Percentiles rank a stretch among this genome's conserved stretches.
These are phyloP conservation scores for Fringilla coelebs DNA, from an alignment of 2,797 vertebrate genomes.

Conservation along the genomic window DNA sequence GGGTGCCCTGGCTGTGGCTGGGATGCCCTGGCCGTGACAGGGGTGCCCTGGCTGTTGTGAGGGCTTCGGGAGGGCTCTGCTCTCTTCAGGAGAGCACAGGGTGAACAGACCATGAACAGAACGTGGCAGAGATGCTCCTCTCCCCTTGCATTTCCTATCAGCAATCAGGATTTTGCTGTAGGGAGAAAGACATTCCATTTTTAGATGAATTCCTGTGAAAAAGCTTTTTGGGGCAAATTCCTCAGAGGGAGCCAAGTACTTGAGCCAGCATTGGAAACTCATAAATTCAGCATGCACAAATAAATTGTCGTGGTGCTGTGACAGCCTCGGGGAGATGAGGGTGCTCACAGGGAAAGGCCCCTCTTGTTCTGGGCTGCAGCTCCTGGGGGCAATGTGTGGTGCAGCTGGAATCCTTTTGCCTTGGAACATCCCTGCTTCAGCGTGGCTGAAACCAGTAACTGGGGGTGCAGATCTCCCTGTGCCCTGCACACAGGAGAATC, in stretches of 20 bases:
- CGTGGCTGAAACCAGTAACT: not conserved
- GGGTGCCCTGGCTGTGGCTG: not conserved
- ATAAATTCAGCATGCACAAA: not conserved
- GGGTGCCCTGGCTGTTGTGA: not conserved
- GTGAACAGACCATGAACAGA: not conserved
- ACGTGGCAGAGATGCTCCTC: not conserved
- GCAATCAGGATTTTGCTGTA: not conserved
- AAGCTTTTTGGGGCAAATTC: not conserved
- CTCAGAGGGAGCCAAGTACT: not conserved
- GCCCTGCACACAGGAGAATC: not conserved
- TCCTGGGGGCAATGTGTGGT: not conserved
- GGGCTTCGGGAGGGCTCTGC: not conserved
- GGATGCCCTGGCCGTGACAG: too few species aligned
- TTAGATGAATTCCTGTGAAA: not conserved
- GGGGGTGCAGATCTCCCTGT: not conserved
- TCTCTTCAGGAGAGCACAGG: not conserved
- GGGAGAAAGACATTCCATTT: not conserved
- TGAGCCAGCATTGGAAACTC: not conserved
- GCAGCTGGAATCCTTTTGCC: not conserved
- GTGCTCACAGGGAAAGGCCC: not conserved
- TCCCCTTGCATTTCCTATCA: not conserved
- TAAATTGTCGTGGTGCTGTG: not conserved
- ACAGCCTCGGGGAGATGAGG: not conserved
- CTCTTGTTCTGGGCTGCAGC: not conserved
- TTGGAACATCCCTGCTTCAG: not conserved